These are phyloP conservation scores for Suncus etruscus DNA, from an alignment of 2,113 vertebrate species.

Conservation along the genomic window DNA sequence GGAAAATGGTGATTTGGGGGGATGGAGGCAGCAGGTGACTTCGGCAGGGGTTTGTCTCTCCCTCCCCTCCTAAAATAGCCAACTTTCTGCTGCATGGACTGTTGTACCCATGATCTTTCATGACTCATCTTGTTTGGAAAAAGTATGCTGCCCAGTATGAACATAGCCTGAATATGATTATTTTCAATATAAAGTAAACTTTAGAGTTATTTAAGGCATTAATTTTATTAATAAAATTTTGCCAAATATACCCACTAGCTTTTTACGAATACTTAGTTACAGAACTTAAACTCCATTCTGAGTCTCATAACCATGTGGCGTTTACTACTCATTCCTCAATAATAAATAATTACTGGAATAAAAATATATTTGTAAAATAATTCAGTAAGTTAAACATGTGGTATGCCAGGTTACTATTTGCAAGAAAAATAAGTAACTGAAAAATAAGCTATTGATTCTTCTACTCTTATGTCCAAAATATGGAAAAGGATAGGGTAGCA, in stretches of 20 bases:
- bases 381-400: constrained; percentile 33
- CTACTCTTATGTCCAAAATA: constrained; percentile 54
- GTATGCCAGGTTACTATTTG: neutral
- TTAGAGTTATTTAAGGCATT: neutral
- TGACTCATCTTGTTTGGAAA: too few species aligned
- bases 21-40: too few species aligned
- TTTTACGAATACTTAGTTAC: constrained; percentile 17
- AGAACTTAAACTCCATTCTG: constrained; percentile 20
- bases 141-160: too few species aligned
- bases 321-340: neutral
- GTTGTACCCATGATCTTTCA: too few species aligned
- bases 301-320: neutral
- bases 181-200: constrained; percentile 14
- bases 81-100: too few species aligned
- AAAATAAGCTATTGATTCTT: constrained; percentile 59
- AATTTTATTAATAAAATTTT: constrained; percentile 22
- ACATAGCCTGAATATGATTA: neutral
- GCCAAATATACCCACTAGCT: neutral
- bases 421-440: constrained; percentile 38
- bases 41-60: too few species aligned
- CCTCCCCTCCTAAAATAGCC: too few species aligned
- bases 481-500: neutral
- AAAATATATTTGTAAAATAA: constrained; percentile 47
- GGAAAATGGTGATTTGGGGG: too few species aligned
- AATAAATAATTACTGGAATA: constrained; percentile 53